Evolutionary conservation across 2,888 invertebrate genomes (phyloP), one percentile per base, ranked within the genome.

Genomic region (Pachycephus smyrnensis): DNA sequence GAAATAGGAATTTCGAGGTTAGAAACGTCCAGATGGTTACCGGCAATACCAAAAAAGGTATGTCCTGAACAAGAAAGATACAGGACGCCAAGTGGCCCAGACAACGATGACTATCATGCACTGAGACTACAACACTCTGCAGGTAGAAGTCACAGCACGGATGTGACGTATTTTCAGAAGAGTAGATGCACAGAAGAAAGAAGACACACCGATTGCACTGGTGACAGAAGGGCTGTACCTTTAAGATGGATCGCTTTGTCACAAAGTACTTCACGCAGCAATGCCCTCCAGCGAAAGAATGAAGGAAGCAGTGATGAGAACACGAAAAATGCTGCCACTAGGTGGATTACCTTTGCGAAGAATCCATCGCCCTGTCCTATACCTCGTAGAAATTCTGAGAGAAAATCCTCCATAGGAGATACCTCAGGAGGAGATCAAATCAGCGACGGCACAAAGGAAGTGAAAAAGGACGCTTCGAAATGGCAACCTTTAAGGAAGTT

Each of bases 311-410:
- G 80, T 83, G 69, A 40, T 9, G 71, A 71, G 12, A 32, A 23
- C 30, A 31, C 71, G 71, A 71, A 32, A 32, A 31, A 71, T 32
- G 31, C 71, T 32, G 31, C 71, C 12, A 79, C 80, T 68, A 82
- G 85, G 55, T 89, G 89, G 89, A 84, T 86, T 81, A 84, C 85
- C 23, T 88, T 86, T 78, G 81, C 80, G 12, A 87, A 84, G 73
- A 85, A 82, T 74, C 84, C 88, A n/a, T 84, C 87, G 23, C 85
- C 88, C 9, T 76, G 76, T 71, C 82, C 86, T 23, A 69, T 82
- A n/a, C 84, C 84, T 55, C 78, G 82, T 69, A 82, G 77, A 69
- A 80, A 82, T 36, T 77, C 81, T 31, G 88, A 86, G n/a, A 74
- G 82, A 55, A 82, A 81, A 12, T 37, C 77, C 36, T 80, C 73